Evolutionary conservation across 2,797 vertebrate genomes (phyloP), one percentile per base, ranked within the genome.

Genomic region (Peromyscus nudipes): DNA sequence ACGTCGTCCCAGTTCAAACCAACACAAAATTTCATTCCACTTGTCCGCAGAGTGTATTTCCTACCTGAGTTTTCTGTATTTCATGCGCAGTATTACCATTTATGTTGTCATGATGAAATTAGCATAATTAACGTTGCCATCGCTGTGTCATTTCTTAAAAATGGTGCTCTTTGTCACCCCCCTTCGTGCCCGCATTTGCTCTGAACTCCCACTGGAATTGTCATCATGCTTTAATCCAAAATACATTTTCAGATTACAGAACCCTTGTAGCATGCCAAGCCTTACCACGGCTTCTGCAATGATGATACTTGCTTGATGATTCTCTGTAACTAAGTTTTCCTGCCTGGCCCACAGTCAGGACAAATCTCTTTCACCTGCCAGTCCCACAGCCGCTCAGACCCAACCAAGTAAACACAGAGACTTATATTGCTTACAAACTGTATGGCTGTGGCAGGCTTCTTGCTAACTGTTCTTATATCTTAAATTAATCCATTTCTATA

Each of bases 31-130:
- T 49, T 57, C 71, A 37, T 91, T 82, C 89, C 82, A 67, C 95
- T 85, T 92, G 73, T 85, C 49, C 43, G 37, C 67, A 85, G 40
- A 87, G 60, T 89, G 57, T 91, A 19, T 92, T 92, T 96, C 2
- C 62, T 95, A 65, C 55, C 87, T 43, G 11, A 87, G 62, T 67
- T 92, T 75, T 86, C 69, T 57, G 57, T 76, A 17, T 91, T 73
- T 10, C 21, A 43, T 1, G 19, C 64, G 27, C 40, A 65, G 17
- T 29, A 0, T 43, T 29, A 91, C 14, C 52, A n/a, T 73, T 49
- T 6, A 25, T 49, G 17, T 71, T 43, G 19, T 43, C 49, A 4
- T n/a, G 60, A 55, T 79, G 17, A 49, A 79, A 40, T 60, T 19
- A 77, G 29, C 21, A 10, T 43, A 13, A 13, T 40, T 82, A 25